Conservation (phyloP, 2,113 vertebrate species). For the Pseudopodoces humilis region DNA sequence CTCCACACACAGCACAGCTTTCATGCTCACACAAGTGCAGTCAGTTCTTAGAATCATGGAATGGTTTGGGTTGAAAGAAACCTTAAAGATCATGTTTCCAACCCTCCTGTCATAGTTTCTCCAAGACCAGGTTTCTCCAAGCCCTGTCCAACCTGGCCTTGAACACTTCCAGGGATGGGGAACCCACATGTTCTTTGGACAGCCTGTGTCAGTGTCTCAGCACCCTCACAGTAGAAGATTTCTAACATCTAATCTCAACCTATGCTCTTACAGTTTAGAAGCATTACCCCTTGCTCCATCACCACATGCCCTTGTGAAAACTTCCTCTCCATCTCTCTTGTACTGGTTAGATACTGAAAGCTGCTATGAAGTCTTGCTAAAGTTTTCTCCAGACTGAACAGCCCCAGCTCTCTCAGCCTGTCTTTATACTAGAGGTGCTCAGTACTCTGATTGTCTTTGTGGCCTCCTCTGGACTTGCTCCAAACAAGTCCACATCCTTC, state of each 20-base stretch:
- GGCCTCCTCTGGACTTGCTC: background rate
- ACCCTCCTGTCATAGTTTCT: background rate
- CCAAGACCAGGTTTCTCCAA: background rate
- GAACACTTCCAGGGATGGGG: background rate
- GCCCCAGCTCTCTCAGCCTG: background rate
- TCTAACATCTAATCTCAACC: background rate
- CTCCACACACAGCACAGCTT: background rate
- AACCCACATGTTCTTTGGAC: background rate
- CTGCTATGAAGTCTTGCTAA: background rate
- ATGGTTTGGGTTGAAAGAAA: background rate
- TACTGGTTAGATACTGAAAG: background rate
- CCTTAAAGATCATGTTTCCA: background rate
- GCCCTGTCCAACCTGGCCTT: background rate
- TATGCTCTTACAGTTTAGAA: background rate
- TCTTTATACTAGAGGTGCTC: background rate
- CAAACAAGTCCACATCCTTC: rapidly evolving
- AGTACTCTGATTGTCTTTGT: too few relatives aligned
- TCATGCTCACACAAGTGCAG: background rate
- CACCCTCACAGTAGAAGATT: background rate
- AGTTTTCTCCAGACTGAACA: background rate
- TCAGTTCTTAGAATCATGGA: background rate
- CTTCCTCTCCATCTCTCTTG: background rate
- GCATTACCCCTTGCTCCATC: background rate
- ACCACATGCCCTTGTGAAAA: too few relatives aligned
- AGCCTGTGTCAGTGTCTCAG: background rate